A percentile compares a stretch with the other conserved stretches of the same genome.
These are phyloP conservation scores for Mixornis gularis DNA, from an alignment of 2,113 vertebrate species.

Conservation along the genomic window DNA sequence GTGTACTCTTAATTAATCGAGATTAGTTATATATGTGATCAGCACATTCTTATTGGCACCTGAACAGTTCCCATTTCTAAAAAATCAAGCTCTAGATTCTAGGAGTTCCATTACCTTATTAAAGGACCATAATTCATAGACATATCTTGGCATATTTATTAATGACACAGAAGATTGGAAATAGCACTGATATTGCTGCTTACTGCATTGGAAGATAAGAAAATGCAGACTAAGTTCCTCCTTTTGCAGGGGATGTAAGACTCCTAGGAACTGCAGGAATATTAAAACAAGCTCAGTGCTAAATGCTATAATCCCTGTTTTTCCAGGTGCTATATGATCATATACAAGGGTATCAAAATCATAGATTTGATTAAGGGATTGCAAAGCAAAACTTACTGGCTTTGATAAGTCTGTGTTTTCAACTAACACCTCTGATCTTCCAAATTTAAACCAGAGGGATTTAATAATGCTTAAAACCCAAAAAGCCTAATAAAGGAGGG, in stretches of 20 bases:
- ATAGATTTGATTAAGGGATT: neutral
- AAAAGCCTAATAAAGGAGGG: neutral
- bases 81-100: neutral
- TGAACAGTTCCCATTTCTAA: neutral
- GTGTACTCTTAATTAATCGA: neutral
- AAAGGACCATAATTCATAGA: neutral
- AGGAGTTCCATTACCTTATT: constrained; percentile 31
- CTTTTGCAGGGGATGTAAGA: neutral
- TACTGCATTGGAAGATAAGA: constrained; percentile 1
- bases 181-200: neutral
- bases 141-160: constrained; percentile 40
- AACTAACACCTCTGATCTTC: neutral
- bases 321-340: neutral
- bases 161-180: constrained; percentile 29
- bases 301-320: neutral
- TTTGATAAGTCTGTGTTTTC: neutral
- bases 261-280: neutral
- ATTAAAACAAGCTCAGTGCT: neutral
- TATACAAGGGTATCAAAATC: neutral
- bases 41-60: constrained; percentile 14
- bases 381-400: neutral
- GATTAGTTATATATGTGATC: neutral
- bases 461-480: neutral
- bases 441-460: neutral
- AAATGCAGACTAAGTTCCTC: neutral